A percentile compares a stretch with the other conserved stretches of the same genome.
phyloP scores from a whole-genome alignment of 2,797 vertebrate species.

The Mus caroli region DNA sequence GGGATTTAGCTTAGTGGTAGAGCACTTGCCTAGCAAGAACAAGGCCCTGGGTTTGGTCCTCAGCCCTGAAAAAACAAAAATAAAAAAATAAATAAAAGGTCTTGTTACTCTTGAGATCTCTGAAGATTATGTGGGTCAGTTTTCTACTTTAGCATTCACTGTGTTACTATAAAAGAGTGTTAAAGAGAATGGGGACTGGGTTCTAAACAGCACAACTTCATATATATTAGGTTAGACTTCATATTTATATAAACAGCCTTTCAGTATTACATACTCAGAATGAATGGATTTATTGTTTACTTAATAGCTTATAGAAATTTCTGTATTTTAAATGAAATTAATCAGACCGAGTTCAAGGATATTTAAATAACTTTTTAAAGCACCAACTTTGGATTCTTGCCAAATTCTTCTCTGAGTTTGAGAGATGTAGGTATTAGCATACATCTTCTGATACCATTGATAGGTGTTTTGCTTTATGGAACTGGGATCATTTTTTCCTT shows the following conservation, averaged over 20 bases:
- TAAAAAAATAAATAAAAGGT: neutral
- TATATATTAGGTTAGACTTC: neutral
- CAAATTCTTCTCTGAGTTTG: conserved; percentile 42
- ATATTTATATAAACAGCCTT: conserved; percentile 29
- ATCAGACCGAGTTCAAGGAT: conserved; percentile 40
- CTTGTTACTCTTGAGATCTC: conserved; percentile 21
- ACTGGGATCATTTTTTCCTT: neutral
- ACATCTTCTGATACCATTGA: conserved; percentile 26
- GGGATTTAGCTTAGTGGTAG: too few relatives aligned
- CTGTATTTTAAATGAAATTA: conserved; percentile 55
- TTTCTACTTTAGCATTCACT: conserved; percentile 59
- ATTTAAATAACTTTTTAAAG: conserved; percentile 72
- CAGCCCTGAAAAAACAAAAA: too few relatives aligned
- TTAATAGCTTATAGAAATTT: conserved; percentile 33
- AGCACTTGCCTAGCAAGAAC: too few relatives aligned
- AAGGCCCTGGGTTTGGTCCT: too few relatives aligned
- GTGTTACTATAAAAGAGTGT: conserved; percentile 51
- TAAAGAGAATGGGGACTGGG: neutral
- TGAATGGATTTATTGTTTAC: conserved; percentile 32
- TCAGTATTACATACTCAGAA: conserved; percentile 16
- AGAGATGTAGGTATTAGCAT: conserved; percentile 14
- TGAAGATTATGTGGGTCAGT: conserved; percentile 1
- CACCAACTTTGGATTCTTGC: conserved; percentile 16
- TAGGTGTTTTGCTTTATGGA: conserved; percentile 55
- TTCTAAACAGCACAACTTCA: conserved; percentile 13